phyloP scores from a whole-genome alignment of 2,797 vertebrate species.

The Pangasius sanitwongsei region DNA sequence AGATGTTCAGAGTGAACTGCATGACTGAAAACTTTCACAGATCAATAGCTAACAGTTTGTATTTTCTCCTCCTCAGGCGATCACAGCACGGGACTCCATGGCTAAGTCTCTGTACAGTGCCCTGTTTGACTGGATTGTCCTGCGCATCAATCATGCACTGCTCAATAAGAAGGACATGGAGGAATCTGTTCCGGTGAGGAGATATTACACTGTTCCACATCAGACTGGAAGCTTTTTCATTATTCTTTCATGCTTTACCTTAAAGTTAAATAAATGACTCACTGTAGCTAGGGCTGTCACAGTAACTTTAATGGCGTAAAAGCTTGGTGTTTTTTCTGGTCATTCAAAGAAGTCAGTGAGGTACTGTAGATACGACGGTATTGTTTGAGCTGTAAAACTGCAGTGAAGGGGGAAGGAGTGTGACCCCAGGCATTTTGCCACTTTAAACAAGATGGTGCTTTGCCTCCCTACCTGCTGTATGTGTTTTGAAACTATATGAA shows the following conservation, averaged over 20 bases:
- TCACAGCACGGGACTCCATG: conserved; percentile 98
- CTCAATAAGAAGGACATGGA: conserved; percentile 99
- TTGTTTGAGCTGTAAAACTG: neutral
- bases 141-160: conserved; percentile 95
- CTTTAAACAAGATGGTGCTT: neutral
- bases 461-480: neutral
- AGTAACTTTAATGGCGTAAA: neutral
- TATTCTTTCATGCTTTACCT: neutral
- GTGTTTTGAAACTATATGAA: neutral
- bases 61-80: conserved; percentile 77
- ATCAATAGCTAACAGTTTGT: neutral
- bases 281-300: neutral
- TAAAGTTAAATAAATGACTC: neutral
- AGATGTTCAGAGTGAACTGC: neutral
- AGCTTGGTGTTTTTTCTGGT: neutral
- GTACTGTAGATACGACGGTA: neutral
- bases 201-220: neutral
- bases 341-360: too few species aligned
- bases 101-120: conserved; percentile 98
- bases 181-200: conserved; percentile 41
- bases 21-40: neutral
- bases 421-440: neutral
- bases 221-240: neutral
- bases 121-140: conserved; percentile 97
- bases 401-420: neutral